Evolutionary conservation across 2,113 vertebrate species (phyloP).

Genomic region (Urocitellus parryii): DNA sequence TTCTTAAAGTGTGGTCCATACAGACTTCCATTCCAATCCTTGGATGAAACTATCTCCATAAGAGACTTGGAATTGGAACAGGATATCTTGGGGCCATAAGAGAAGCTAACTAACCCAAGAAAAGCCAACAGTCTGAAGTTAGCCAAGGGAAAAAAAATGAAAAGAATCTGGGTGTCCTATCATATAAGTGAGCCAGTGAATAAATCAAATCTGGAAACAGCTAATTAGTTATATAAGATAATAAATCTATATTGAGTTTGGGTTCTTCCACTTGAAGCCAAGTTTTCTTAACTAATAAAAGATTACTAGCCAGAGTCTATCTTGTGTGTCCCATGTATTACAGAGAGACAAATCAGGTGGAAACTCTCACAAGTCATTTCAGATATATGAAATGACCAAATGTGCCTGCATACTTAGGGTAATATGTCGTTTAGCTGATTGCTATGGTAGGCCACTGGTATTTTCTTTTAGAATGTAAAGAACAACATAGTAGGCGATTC

Average conservation of each 20-base stretch:
- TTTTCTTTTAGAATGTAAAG: background rate
- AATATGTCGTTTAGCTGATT: background rate
- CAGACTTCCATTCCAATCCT: background rate
- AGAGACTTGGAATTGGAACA: background rate
- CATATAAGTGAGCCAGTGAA: background rate
- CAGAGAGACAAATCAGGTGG: background rate
- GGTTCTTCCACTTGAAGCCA: background rate
- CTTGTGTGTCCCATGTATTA: background rate
- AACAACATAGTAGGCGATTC: too few species aligned
- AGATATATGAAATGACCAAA: background rate
- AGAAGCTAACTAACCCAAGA: background rate
- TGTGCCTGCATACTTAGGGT: background rate
- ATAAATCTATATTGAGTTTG: slow-evolving; percentile 14
- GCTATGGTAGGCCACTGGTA: background rate
- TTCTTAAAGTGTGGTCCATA: slow-evolving; percentile 13
- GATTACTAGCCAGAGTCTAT: background rate
- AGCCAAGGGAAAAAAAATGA: background rate
- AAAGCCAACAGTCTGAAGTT: background rate
- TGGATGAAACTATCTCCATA: background rate
- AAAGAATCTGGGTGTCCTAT: background rate
- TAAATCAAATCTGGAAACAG: background rate
- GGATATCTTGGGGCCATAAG: background rate
- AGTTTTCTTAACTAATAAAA: background rate
- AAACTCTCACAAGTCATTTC: background rate
- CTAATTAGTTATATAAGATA: background rate